A percentile compares a stretch with the other conserved stretches of the same genome.
Conservation (phyloP, 2,797 vertebrate species). For the Allobates femoralis region DNA sequence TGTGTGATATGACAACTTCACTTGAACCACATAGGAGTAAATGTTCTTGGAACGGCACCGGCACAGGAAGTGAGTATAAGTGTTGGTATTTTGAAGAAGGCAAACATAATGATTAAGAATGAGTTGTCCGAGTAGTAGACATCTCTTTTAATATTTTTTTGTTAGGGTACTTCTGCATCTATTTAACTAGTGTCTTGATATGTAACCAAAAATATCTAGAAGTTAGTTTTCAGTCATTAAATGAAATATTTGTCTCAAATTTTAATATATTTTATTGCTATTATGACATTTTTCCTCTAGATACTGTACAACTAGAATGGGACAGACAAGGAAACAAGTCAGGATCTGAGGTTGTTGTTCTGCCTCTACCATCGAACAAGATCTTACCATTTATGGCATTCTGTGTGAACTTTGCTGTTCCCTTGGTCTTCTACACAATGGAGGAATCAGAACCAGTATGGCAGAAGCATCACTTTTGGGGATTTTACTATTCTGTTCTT, state of each 20-base stretch:
- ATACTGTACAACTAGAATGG: not conserved
- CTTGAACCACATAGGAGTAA: too few relatives aligned
- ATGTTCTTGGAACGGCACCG: too few relatives aligned
- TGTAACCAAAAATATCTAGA: not conserved
- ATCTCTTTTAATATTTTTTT: too few relatives aligned
- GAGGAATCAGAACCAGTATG: slow-evolving; percentile 49
- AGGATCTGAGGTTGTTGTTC: not conserved
- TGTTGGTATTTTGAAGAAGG: too few relatives aligned
- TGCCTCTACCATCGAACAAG: not conserved
- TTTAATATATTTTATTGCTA: not conserved
- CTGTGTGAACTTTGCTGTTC: slow-evolving; percentile 45
- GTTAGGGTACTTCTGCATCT: too few relatives aligned
- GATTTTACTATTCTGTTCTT: slow-evolving; percentile 52
- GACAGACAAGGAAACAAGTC: not conserved
- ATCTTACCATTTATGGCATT: slow-evolving; percentile 28
- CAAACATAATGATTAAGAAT: too few relatives aligned
- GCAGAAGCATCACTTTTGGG: slow-evolving; percentile 46
- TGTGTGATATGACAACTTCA: too few relatives aligned
- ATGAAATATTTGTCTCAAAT: not conserved
- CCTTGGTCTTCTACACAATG: slow-evolving; percentile 42
- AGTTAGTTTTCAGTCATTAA: not conserved
- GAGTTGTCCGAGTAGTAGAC: too few relatives aligned
- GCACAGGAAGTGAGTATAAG: too few relatives aligned
- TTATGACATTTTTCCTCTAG: slow-evolving; percentile 22
- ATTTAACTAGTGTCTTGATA: not conserved